Percentiles rank a stretch among this genome's conserved stretches.
phyloP scores from a whole-genome alignment of 2,797 vertebrate species.

The Picus viridis region DNA sequence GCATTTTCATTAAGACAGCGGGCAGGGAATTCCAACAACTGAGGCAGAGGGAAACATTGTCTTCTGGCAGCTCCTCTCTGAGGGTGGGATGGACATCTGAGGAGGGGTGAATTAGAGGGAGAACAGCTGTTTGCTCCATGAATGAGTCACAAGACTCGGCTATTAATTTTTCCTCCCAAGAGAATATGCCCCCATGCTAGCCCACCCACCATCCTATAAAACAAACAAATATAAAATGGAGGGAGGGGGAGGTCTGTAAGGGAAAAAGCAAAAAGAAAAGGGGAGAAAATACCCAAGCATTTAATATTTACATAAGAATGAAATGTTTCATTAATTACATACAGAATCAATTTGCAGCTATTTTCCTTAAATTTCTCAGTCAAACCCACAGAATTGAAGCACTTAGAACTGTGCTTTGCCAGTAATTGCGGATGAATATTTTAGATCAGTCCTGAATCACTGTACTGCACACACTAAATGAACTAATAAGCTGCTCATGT shows the following conservation, averaged over 20 bases:
- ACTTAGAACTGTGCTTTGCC: conserved; percentile 75
- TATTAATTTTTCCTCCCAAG: conserved; percentile 40
- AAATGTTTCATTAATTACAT: conserved; percentile 74
- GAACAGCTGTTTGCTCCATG: conserved; percentile 48
- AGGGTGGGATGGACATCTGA: conserved; percentile 26
- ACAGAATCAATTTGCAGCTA: conserved; percentile 74
- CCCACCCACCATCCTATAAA: conserved; percentile 49
- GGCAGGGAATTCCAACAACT: not conserved
- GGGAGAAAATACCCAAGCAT: conserved; percentile 15
- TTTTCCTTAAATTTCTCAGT: conserved; percentile 74
- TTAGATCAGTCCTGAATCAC: conserved; percentile 80
- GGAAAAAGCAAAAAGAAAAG: not conserved
- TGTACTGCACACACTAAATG: conserved; percentile 74
- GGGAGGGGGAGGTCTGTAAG: not conserved
- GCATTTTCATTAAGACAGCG: not conserved
- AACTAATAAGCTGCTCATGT: conserved; percentile 83
- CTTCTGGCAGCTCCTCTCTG: conserved; percentile 25
- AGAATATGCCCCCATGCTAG: conserved; percentile 34
- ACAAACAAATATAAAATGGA: conserved; percentile 46
- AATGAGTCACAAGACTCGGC: conserved; percentile 39
- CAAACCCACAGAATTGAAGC: conserved; percentile 73
- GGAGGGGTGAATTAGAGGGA: conserved; percentile 40
- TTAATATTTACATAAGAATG: conserved; percentile 68
- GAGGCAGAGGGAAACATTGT: not conserved
- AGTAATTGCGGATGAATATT: conserved; percentile 85